Percentiles rank a stretch among this genome's conserved stretches.
Evolutionary conservation across 2,797 vertebrate species (phyloP).

Genomic region (Acropternis orthonyx): DNA sequence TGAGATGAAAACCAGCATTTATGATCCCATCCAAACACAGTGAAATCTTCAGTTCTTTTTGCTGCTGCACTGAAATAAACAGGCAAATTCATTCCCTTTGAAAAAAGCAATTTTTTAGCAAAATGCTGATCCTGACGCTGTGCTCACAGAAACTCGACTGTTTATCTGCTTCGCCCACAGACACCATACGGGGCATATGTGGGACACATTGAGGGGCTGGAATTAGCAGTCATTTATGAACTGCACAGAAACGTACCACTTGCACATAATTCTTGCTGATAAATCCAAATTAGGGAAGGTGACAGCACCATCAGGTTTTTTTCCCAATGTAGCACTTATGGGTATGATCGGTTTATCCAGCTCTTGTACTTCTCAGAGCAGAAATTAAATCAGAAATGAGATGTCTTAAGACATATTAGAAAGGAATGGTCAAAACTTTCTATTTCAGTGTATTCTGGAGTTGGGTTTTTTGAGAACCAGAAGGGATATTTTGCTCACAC

Average conservation of each 20-base stretch:
- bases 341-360: neutral
- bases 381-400: neutral
- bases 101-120: constrained; percentile 36
- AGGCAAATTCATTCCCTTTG: neutral
- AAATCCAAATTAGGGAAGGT: constrained; percentile 35
- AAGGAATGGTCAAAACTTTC: neutral
- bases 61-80: neutral
- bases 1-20: constrained; percentile 10
- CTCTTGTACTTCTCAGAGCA: neutral
- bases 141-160: neutral
- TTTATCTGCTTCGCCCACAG: constrained; percentile 48
- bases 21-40: neutral
- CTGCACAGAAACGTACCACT: constrained; percentile 36
- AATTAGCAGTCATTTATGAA: constrained; percentile 47
- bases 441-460: neutral
- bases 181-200: constrained; percentile 34
- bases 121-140: constrained; percentile 41
- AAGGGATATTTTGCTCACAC: neutral
- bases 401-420: neutral
- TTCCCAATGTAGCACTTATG: neutral
- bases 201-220: constrained; percentile 26
- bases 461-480: neutral
- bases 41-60: constrained; percentile 8
- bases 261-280: constrained; percentile 11
- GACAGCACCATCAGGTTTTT: neutral